Conservation (phyloP, 2,888 invertebrate genomes). For the Choristoneura rosaceana region DNA sequence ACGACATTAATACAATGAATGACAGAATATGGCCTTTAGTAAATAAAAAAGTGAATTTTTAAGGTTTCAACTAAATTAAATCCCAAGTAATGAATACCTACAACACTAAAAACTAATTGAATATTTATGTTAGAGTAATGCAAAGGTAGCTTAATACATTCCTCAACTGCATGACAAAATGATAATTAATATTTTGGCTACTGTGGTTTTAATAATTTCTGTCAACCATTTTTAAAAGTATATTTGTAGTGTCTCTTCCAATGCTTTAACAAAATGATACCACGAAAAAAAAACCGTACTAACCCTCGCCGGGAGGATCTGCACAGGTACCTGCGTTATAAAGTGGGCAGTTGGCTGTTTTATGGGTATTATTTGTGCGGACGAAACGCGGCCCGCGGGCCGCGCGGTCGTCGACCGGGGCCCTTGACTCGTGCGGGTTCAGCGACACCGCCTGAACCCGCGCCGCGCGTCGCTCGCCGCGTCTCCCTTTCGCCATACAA, state of each 20-base stretch:
- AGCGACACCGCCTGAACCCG: slow-evolving; percentile 72
- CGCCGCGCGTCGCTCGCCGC: slow-evolving; percentile 44
- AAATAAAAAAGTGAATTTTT: too few species aligned
- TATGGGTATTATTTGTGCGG: slow-evolving; percentile 62
- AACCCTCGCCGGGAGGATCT: slow-evolving; percentile 15
- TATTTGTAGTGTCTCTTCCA: not conserved
- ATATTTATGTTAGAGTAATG: too few species aligned
- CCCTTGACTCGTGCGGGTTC: slow-evolving; percentile 83
- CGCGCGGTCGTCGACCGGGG: slow-evolving; percentile 82
- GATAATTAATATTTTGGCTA: too few species aligned
- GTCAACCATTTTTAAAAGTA: too few species aligned
- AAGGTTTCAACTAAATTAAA: too few species aligned
- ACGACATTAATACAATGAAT: too few species aligned
- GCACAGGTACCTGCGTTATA: slow-evolving; percentile 37
- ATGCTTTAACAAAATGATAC: not conserved
- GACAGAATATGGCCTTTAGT: too few species aligned
- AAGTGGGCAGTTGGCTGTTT: slow-evolving; percentile 54
- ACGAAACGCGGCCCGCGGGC: slow-evolving; percentile 67
- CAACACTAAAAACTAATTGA: too few species aligned
- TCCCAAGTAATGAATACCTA: too few species aligned
- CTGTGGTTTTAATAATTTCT: too few species aligned
- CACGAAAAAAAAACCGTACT: slow-evolving; percentile 5
- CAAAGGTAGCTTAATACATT: too few species aligned
- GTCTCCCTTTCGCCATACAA: slow-evolving; percentile 22
- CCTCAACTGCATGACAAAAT: too few species aligned